Percentiles rank a stretch among this genome's conserved stretches.
Conservation (phyloP, 2,888 invertebrate species). For the Rhagonycha fulva region DNA sequence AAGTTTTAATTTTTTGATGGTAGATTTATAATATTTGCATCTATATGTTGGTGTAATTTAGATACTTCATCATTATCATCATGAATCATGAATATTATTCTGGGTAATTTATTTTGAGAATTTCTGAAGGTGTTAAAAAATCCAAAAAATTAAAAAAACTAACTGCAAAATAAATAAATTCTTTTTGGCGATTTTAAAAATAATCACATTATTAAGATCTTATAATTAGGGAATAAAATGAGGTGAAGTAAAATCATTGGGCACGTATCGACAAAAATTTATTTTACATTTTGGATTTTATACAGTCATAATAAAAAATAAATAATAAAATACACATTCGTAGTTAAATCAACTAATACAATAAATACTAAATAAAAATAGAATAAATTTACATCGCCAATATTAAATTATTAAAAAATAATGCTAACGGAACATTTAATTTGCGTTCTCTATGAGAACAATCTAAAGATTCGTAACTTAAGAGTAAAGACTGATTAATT, state of each 20-base stretch:
- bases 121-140: too few relatives aligned
- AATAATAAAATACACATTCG: conserved; percentile 9
- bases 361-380: conserved; percentile 20
- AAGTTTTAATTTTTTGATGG: too few relatives aligned
- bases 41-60: too few relatives aligned
- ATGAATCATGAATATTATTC: too few relatives aligned
- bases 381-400: conserved; percentile 18
- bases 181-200: too few relatives aligned
- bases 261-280: not conserved
- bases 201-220: too few relatives aligned
- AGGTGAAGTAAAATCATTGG: not conserved
- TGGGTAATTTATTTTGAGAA: too few relatives aligned
- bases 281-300: conserved; percentile 8
- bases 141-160: too few relatives aligned
- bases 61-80: too few relatives aligned
- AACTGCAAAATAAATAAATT: too few relatives aligned
- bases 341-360: conserved; percentile 1
- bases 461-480: not conserved
- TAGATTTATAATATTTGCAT: too few relatives aligned
- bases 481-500: not conserved
- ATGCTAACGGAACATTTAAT: not conserved
- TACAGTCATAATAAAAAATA: conserved; percentile 11
- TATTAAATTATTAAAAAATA: not conserved
- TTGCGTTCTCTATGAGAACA: not conserved
- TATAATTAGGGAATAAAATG: too few relatives aligned